Evolutionary conservation across 2,113 vertebrate genomes (phyloP).

Genomic region (Nerophis lumbriciformis): DNA sequence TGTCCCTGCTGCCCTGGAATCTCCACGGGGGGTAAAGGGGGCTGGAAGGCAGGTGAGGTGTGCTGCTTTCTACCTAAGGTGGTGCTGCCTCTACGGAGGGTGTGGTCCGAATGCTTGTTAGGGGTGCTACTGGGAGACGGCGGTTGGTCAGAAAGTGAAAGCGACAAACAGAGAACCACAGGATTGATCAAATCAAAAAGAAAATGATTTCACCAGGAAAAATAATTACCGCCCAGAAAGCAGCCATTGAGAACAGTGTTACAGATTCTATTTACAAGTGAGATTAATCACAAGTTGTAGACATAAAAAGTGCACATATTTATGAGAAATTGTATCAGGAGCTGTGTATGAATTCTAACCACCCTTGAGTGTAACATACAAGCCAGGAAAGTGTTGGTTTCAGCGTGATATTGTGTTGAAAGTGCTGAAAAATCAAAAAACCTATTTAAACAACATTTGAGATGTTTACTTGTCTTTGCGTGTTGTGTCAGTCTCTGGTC

Average conservation of each 20-base stretch:
- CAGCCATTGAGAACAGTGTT: constrained; percentile 9
- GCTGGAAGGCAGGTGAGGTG: constrained; percentile 92
- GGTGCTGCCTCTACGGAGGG: constrained; percentile 83
- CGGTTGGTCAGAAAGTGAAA: constrained; percentile 44
- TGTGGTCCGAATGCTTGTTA: constrained; percentile 92
- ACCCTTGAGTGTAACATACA: not conserved
- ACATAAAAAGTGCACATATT: not conserved
- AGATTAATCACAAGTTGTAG: not conserved
- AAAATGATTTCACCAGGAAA: constrained; percentile 20
- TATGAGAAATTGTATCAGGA: not conserved
- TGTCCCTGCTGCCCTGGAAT: constrained; percentile 61
- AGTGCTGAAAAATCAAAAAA: constrained; percentile 17
- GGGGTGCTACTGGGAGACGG: constrained; percentile 79
- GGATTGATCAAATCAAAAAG: constrained; percentile 45
- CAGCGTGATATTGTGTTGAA: not conserved
- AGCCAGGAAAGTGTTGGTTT: not conserved
- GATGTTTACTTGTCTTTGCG: constrained; percentile 85
- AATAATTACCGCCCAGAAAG: constrained; percentile 28
- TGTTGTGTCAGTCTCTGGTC: constrained; percentile 79
- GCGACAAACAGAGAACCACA: constrained; percentile 36
- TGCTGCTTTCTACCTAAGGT: constrained; percentile 98
- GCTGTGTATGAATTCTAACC: not conserved
- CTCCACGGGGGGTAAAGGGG: constrained; percentile 92
- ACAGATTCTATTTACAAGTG: not conserved
- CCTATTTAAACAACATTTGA: not conserved